Percentiles rank a stretch among this genome's conserved stretches.
These are phyloP conservation scores for Hirtodrosophila cameraria DNA, from an alignment of 2,888 invertebrate genomes.

Conservation along the genomic window DNA sequence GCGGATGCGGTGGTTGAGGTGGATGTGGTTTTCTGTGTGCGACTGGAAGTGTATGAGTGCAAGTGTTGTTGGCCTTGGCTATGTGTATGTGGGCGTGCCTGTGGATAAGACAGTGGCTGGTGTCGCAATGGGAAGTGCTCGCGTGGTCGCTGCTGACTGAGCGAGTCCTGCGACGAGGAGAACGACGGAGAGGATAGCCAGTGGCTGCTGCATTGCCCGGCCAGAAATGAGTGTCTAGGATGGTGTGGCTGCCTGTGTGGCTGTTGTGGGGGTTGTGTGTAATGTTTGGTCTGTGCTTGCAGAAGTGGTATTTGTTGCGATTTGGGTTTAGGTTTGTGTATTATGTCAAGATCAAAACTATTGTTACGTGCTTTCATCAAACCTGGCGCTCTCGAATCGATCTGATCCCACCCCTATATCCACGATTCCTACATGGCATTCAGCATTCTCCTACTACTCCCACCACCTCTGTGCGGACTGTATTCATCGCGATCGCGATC, in stretches of 20 bases:
- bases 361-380: slow-evolving; percentile 77
- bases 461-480: slow-evolving; percentile 85
- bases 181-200: slow-evolving; percentile 60
- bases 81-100: slow-evolving; percentile 51
- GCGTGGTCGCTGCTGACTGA: slow-evolving; percentile 40
- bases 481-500: slow-evolving; percentile 84
- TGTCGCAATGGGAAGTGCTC: slow-evolving; percentile 68
- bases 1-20: slow-evolving; percentile 17
- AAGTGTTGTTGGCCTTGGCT: slow-evolving; percentile 11
- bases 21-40: slow-evolving; percentile 14
- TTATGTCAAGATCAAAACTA: slow-evolving; percentile 76
- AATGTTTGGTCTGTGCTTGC: slow-evolving; percentile 30
- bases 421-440: slow-evolving; percentile 85
- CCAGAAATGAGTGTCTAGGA: slow-evolving; percentile 27
- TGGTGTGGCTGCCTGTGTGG: slow-evolving; percentile 36
- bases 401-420: slow-evolving; percentile 85
- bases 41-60: slow-evolving; percentile 24
- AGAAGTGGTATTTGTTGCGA: slow-evolving; percentile 15
- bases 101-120: slow-evolving; percentile 67
- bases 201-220: slow-evolving; percentile 46
- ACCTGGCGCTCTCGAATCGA: slow-evolving; percentile 82
- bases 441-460: slow-evolving; percentile 85
- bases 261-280: slow-evolving; percentile 28
- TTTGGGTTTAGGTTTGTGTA: slow-evolving; percentile 57
- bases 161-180: slow-evolving; percentile 49